Evolutionary conservation across 1,140 invertebrate genomes (phyloP).

Genomic region (Orchesella cincta): DNA sequence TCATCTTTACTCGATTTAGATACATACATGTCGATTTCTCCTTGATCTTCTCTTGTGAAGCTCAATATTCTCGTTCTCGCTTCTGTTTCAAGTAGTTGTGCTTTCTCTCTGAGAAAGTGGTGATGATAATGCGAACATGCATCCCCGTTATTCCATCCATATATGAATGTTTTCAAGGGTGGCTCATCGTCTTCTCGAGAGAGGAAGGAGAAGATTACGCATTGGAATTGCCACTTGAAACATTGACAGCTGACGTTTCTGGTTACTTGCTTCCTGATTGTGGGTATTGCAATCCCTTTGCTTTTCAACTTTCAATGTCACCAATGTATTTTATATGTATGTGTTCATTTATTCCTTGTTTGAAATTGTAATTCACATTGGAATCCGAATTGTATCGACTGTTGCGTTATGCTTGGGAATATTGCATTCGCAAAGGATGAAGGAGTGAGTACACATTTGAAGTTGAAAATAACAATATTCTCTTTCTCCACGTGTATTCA

Average conservation of each 20-base stretch:
- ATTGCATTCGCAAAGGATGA: too few relatives aligned
- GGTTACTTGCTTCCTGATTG: not conserved
- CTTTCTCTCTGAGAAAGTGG: not conserved
- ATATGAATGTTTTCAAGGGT: too few relatives aligned
- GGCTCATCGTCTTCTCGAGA: too few relatives aligned
- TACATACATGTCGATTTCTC: slow-evolving; percentile 14
- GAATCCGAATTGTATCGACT: not conserved
- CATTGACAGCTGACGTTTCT: slow-evolving; percentile 14
- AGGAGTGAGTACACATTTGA: too few relatives aligned
- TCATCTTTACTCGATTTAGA: not conserved
- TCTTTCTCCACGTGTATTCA: too few relatives aligned
- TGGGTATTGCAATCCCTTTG: too few relatives aligned
- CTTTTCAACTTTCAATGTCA: not conserved
- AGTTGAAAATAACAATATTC: not conserved
- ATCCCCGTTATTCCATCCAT: not conserved
- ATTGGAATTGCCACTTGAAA: slow-evolving; percentile 14
- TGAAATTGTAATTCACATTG: not conserved
- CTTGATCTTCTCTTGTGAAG: slow-evolving; percentile 24
- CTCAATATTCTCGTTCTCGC: not conserved
- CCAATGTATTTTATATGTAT: too few relatives aligned
- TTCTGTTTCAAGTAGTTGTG: not conserved
- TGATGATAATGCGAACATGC: not conserved
- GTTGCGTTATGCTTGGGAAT: not conserved
- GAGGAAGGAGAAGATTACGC: not conserved
- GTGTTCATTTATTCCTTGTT: too few relatives aligned